Percentiles rank a stretch among this genome's conserved stretches.
Conservation (phyloP, 2,113 vertebrate species). For the Semicossyphus pulcher region DNA sequence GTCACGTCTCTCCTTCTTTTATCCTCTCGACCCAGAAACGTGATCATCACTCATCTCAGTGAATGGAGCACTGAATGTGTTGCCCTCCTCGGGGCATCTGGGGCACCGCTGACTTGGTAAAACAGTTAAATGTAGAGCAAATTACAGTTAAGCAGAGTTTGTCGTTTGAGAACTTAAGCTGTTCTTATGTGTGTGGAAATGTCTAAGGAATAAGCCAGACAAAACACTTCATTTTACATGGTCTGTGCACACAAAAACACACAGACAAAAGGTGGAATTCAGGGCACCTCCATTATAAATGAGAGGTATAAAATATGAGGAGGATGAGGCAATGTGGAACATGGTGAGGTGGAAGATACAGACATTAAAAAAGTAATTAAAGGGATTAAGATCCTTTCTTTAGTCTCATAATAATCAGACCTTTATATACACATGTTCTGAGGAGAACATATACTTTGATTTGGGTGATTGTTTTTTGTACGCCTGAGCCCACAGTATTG, state of each 20-base stretch:
- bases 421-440: no score
- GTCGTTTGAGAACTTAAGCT: no score
- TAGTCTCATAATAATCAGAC: no score
- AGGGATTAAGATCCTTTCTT: no score
- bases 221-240: neutral
- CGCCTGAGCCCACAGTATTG: no score
- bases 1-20: slow-evolving; percentile 24
- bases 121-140: no score
- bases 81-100: slow-evolving; percentile 21
- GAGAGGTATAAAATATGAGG: slow-evolving; percentile 11
- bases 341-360: neutral
- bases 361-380: no score
- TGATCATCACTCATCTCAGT: slow-evolving; percentile 50
- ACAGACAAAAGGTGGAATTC: neutral
- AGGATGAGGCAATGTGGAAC: neutral
- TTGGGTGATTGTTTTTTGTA: no score
- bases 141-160: no score
- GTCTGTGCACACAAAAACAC: neutral
- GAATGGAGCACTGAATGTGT: slow-evolving; percentile 14
- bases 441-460: no score
- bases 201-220: no score
- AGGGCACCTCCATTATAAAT: slow-evolving; percentile 49
- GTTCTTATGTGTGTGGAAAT: no score
- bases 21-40: slow-evolving; percentile 60
- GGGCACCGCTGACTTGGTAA: slow-evolving; percentile 1